Base-by-base conservation (phyloP, 2,888 invertebrate species). In the Zeuzera pyrina region DNA sequence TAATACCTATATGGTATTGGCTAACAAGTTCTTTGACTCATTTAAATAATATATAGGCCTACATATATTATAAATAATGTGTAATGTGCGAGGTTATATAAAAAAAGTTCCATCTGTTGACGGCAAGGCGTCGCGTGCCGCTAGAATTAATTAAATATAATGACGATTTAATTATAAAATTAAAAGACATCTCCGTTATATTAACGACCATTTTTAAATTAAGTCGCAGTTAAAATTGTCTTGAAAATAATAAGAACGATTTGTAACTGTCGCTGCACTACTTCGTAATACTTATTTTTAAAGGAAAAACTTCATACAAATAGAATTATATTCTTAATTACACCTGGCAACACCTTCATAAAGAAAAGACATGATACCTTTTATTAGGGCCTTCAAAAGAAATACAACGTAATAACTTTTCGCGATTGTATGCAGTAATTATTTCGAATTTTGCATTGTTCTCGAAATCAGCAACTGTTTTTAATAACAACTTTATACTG, bases 391-490 rank as follows among this genome's bases (percentile, higher is more conserved):
- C 57, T 52, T 42, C 57, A 66, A 67, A 71, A 71, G 67, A 69
- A 70, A 71, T 59, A 60, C 44, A 46, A 40, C 36, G 47, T 66
- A 69, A 67, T 67, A 61, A 64, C 49, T 59, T 52, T 53, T 50
- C 56, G 55, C 56, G 57, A 59, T 49, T 52, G 52, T 53, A 47
- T 39, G 34, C 41, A 39, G 52, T 63, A 69, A 73, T 73, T 70
- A 70, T 62, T 65, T 60, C 41, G 36, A 52, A 52, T 54, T 58
- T 51, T 47, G 52, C 62, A 65, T 62, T 57, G 52, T 15, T 57
- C 68, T 63, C 55, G 55, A 62, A 63, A 61, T 71, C 65, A 64
- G 69, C 72, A 74, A 71, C 72, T 70, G 69, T 61, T 66, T 52
- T 57, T 48, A n/a, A n/a, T n/a, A n/a, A n/a, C n/a, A n/a, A n/a